Conservation (phyloP, 37 sponge, comb jelly and placozoan genomes). For the Dysidea cf. avara region DNA sequence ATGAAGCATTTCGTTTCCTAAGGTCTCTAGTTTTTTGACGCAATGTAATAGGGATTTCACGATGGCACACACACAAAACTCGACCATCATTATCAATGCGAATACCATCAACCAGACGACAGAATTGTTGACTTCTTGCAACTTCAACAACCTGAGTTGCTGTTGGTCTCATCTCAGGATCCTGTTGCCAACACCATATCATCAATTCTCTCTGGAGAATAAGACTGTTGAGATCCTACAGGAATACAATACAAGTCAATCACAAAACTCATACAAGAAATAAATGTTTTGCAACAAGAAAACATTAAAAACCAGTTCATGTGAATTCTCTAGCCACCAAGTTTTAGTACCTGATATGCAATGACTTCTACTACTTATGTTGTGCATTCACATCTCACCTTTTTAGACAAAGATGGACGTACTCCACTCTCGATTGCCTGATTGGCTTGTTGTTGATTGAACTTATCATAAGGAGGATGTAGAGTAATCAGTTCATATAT, state of each 20-base stretch:
- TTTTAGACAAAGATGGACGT: slow-evolving; percentile 58
- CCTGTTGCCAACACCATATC: slow-evolving; percentile 90
- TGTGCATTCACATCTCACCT: slow-evolving; percentile 18
- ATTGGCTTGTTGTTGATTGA: slow-evolving; percentile 58
- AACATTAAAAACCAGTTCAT: not conserved
- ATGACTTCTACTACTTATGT: not conserved
- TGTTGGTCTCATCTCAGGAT: slow-evolving; percentile 61
- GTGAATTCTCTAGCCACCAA: not conserved
- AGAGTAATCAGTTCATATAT: slow-evolving; percentile 86
- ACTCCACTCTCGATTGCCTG: slow-evolving; percentile 65
- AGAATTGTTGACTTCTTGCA: slow-evolving; percentile 37
- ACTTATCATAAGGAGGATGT: slow-evolving; percentile 57
- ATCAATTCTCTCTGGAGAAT: slow-evolving; percentile 84
- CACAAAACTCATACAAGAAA: not conserved
- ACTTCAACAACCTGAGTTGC: slow-evolving; percentile 51
- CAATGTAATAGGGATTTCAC: no score
- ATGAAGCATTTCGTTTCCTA: no score
- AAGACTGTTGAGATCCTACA: slow-evolving; percentile 60
- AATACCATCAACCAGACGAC: slow-evolving; percentile 55
- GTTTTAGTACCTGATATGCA: not conserved
- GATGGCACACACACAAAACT: not conserved
- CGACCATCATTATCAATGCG: slow-evolving; percentile 40
- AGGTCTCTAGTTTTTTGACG: no score
- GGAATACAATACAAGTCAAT: not conserved
- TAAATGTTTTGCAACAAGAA: not conserved